Evolutionary conservation across 2,888 invertebrate species (phyloP), one percentile per base, ranked within the genome.

Genomic region (Argyresthia albistria): DNA sequence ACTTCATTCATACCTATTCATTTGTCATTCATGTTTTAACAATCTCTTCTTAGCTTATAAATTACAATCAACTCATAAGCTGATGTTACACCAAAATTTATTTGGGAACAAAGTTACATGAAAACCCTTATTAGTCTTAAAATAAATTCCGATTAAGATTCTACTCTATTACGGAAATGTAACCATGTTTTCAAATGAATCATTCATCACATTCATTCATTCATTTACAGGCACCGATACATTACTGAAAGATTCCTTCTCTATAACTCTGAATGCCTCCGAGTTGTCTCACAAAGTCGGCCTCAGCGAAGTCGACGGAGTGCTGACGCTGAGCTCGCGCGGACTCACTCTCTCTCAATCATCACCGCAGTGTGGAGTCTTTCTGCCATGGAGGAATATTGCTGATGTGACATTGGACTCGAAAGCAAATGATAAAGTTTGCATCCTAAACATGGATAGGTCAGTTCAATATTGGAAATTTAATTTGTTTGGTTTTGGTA

Each of bases 251-350:
- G 80, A 83, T 63, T 77, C 79, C 43, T 91, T 89, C 66, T 86
- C 89, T 39, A 88, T 93, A 46, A 91, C 91, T 4, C 73, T 93
- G 57, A 78, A 91, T 6, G 88, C 90, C 56, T 92, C 91, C 35
- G 82, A 87, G 37, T 88, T 92, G 69, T 91, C 93, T 3, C 88
- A 90, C 64, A 81, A 84, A 48, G 90, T 91, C 51, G 90, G 91
- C 11, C 70, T 93, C 51, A 79, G 80, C 47, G 89, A 90, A 10
- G 72, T 90, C 1, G 89, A 91, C 64, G 90, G 92, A 46, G 84
- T 88, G 35, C 72, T 92, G 53, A 82, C 88, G 12, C 74, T 90
- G 4, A 87, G 88, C 8, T 63, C 88, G 0, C 72, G 78, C 10
- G 91, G 92, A 50, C 77, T 92, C 36, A 73, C 88, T 43, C 69